Percentiles rank a stretch among this genome's conserved stretches.
phyloP scores from a whole-genome alignment of 2,797 vertebrate species.

The Ctenochaetus hawaiiensis region DNA sequence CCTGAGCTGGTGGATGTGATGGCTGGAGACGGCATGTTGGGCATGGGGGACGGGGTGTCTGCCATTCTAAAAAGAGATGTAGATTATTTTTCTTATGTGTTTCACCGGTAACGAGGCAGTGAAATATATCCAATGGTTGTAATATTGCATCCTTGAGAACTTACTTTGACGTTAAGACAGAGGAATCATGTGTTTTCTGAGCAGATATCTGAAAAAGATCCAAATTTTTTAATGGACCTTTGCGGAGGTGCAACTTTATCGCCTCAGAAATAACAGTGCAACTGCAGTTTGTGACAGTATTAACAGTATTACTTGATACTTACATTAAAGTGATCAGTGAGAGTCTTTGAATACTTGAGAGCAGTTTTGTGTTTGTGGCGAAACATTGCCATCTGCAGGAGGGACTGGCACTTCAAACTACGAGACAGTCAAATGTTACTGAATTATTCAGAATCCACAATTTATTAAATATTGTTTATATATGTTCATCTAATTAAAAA shows the following conservation, averaged over 20 bases:
- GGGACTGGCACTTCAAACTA: slow-evolving; percentile 94
- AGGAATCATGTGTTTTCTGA: slow-evolving; percentile 84
- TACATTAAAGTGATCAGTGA: slow-evolving; percentile 93
- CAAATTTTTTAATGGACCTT: background rate
- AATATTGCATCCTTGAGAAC: slow-evolving; percentile 14
- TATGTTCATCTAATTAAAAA: too few species aligned
- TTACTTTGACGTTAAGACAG: slow-evolving; percentile 88
- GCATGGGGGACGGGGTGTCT: slow-evolving; percentile 86
- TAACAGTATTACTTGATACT: slow-evolving; percentile 1
- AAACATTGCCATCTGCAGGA: slow-evolving; percentile 96
- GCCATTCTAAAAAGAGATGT: slow-evolving; percentile 79
- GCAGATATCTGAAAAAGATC: slow-evolving; percentile 82
- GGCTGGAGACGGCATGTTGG: slow-evolving; percentile 88
- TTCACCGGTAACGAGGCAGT: background rate
- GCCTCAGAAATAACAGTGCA: too few species aligned
- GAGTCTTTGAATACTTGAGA: slow-evolving; percentile 92
- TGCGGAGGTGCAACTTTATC: too few species aligned
- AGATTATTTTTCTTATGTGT: background rate
- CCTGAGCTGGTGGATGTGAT: slow-evolving; percentile 81
- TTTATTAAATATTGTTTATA: background rate
- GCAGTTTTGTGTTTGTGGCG: slow-evolving; percentile 92
- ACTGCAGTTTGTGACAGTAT: background rate
- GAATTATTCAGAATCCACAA: background rate
- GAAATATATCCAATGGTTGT: too few species aligned
- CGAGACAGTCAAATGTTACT: slow-evolving; percentile 17